phyloP scores from a whole-genome alignment of 2,797 vertebrate genomes.

The Gambelia wislizenii region DNA sequence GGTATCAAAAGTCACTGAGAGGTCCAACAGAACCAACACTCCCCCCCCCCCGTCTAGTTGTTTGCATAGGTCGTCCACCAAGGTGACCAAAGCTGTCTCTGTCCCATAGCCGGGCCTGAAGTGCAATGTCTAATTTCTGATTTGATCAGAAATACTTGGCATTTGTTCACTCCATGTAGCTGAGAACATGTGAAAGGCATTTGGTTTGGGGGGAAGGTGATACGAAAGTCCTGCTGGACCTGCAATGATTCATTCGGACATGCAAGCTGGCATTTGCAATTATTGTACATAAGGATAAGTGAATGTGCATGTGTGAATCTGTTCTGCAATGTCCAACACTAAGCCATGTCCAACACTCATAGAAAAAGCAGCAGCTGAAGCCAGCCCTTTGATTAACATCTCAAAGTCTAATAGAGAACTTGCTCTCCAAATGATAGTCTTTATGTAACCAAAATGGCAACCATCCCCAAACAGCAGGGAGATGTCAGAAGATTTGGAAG shows the following conservation, averaged over 20 bases:
- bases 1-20: too few species aligned
- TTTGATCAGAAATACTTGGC: neutral
- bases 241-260: neutral
- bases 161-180: neutral
- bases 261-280: neutral
- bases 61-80: too few species aligned
- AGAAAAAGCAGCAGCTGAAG: neutral
- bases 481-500: too few species aligned
- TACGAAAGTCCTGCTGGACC: neutral
- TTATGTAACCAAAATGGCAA: too few species aligned
- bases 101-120: too few species aligned
- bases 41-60: too few species aligned
- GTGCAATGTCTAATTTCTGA: neutral
- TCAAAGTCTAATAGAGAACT: too few species aligned
- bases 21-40: too few species aligned
- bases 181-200: neutral
- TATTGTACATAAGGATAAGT: neutral
- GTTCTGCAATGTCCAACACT: neutral
- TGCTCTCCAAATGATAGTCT: too few species aligned
- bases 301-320: neutral
- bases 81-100: too few species aligned
- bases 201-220: neutral
- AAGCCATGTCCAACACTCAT: neutral
- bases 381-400: neutral
- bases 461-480: too few species aligned